Base-by-base conservation (phyloP, 2,113 vertebrate genomes). In the Helogale parvula region DNA sequence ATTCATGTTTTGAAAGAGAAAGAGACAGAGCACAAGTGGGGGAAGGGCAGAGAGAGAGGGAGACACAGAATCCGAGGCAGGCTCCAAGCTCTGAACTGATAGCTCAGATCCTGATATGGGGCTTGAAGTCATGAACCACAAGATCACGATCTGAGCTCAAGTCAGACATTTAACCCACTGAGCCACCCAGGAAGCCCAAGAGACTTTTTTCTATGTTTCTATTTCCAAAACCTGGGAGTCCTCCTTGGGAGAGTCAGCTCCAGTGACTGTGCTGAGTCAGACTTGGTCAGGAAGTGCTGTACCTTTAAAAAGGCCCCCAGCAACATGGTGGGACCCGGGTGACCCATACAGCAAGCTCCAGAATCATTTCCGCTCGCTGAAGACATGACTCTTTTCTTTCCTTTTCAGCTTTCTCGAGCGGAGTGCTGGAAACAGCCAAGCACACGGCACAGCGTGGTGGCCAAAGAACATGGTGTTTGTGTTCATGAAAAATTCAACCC, bases 401-500 rank as follows among this genome's bases (percentile, higher is more conserved):
- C n/a, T 17, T 69, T 66, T 71, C 33, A 41, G 10, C 88, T 89
- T 94, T 63, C 72, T 77, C 57, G n/a, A 35, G n/a, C 16, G 6
- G 79, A 63, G 27, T 11, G 47, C 82, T 90, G 63, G 72, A 90
- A 88, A 96, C 17, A 91, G 81, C 7, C 38, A 23, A 69, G 74
- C 79, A 93, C 94, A 95, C 93, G 95, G 86, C 88, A 38, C 41
- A 79, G 85, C 79, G 41, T 1, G 74, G 80, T 19, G 35, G 84
- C 97, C 92, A 96, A 98, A 97, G 97, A 66, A 82, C 88, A 71
- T 50, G 63, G 69, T 90, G 90, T 88, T 94, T 83, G 66, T 50
- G 80, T n/a, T 96, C 95, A 96, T 98, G 92, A 98, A 98, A 97
- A 96, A 96, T 95, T 96, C 96, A 97, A 69, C 21, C 60, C 93